phyloP scores from a whole-genome alignment of 2,113 vertebrate species.

The Seriola quinqueradiata region DNA sequence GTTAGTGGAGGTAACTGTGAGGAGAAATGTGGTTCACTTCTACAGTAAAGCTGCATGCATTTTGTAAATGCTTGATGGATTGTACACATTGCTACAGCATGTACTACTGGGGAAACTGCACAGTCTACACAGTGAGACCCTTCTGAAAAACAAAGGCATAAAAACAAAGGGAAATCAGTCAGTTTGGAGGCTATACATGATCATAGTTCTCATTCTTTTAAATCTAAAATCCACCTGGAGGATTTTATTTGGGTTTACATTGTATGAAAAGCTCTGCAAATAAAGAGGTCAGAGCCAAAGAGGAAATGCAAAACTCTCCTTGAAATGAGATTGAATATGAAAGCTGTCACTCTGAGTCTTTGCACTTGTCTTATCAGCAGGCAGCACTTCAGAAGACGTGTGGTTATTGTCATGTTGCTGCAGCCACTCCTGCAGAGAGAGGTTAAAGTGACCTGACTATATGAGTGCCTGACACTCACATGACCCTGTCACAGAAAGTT shows the following conservation, averaged over 20 bases:
- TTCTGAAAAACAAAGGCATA: neutral
- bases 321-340: slow-evolving; percentile 51
- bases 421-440: slow-evolving; percentile 36
- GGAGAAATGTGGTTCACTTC: slow-evolving; percentile 40
- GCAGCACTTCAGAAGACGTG: slow-evolving; percentile 30
- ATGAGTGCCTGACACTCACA: slow-evolving; percentile 43
- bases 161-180: neutral
- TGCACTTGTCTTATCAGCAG: slow-evolving; percentile 34
- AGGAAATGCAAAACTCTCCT: slow-evolving; percentile 8
- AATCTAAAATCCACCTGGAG: neutral
- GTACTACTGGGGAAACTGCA: slow-evolving; percentile 6
- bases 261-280: neutral
- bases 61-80: slow-evolving; percentile 23
- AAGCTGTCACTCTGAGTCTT: slow-evolving; percentile 40
- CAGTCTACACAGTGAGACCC: neutral
- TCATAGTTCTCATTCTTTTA: neutral
- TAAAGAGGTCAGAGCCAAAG: neutral
- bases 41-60: slow-evolving; percentile 27
- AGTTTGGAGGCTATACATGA: neutral
- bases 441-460: slow-evolving; percentile 58
- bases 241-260: slow-evolving; percentile 1
- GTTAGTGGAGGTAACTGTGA: slow-evolving; percentile 55
- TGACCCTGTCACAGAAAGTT: slow-evolving; percentile 32
- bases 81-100: neutral
- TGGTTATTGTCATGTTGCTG: slow-evolving; percentile 44